These are phyloP conservation scores for Drosophila buzzatii DNA, from an alignment of 2,888 invertebrate genomes.

Conservation along the genomic window DNA sequence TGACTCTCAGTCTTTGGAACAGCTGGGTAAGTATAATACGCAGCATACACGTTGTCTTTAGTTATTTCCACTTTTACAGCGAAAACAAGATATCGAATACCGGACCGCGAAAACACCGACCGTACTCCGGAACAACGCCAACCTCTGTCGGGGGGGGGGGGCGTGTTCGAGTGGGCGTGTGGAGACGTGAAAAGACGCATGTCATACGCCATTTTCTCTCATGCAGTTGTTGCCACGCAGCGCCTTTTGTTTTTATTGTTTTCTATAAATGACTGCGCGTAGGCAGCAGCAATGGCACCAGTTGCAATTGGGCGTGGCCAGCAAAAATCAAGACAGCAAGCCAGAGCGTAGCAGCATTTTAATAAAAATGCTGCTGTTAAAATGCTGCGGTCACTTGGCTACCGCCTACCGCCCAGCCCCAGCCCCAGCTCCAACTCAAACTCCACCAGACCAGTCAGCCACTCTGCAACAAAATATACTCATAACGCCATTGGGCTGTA, in stretches of 20 bases:
- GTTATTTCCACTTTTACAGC: too few relatives aligned
- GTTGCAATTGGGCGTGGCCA: constrained; percentile 57
- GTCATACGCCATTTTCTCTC: constrained; percentile 66
- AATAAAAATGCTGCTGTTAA: constrained; percentile 70
- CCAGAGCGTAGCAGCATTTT: constrained; percentile 51
- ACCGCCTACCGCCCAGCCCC: background rate
- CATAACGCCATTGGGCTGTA: constrained; percentile 2
- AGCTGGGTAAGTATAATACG: too few relatives aligned
- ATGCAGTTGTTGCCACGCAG: constrained; percentile 41
- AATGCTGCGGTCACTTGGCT: constrained; percentile 68
- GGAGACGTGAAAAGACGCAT: constrained; percentile 33
- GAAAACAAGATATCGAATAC: too few relatives aligned
- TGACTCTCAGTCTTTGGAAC: too few relatives aligned
- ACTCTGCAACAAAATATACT: constrained; percentile 10
- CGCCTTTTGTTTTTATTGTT: constrained; percentile 50
- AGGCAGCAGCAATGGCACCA: constrained; percentile 28
- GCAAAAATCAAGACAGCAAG: constrained; percentile 54
- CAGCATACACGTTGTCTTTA: too few relatives aligned
- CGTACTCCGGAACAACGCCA: too few relatives aligned
- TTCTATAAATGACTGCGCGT: constrained; percentile 36
- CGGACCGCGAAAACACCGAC: too few relatives aligned
- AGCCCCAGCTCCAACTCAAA: background rate
- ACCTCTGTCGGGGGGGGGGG: too few relatives aligned
- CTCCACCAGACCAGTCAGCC: background rate
- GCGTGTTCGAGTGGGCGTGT: background rate